A percentile compares a stretch with the other conserved stretches of the same genome.
Conservation (phyloP, 2,113 vertebrate genomes). For the Malurus melanocephalus region DNA sequence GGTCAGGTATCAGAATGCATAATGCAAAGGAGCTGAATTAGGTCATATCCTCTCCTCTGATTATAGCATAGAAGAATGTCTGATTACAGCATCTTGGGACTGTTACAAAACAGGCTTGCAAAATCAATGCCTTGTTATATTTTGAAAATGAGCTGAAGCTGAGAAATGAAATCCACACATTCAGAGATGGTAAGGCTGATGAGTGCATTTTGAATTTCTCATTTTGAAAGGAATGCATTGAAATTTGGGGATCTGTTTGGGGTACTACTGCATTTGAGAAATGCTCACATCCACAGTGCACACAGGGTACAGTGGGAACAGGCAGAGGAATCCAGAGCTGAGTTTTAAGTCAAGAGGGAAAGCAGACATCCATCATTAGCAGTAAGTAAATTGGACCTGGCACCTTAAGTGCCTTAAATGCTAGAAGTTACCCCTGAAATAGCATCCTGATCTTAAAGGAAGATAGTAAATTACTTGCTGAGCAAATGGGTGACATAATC, state of each 20-base stretch:
- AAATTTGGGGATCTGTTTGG: neutral
- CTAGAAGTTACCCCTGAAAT: conserved; percentile 63
- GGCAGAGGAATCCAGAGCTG: neutral
- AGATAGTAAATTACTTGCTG: conserved; percentile 43
- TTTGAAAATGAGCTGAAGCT: conserved; percentile 21
- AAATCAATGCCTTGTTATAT: conserved; percentile 24
- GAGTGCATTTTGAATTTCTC: neutral
- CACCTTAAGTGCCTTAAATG: conserved; percentile 67
- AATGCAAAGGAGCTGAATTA: conserved; percentile 17
- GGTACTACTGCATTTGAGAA: neutral
- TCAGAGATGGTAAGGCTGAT: neutral
- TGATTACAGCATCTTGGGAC: conserved; percentile 19
- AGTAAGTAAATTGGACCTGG: conserved; percentile 66
- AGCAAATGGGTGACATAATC: conserved; percentile 57
- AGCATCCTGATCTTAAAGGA: conserved; percentile 60
- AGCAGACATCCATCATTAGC: conserved; percentile 51
- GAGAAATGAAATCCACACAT: neutral
- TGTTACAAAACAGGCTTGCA: neutral
- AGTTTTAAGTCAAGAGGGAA: conserved; percentile 3
- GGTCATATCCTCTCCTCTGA: conserved; percentile 22
- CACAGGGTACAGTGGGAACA: neutral
- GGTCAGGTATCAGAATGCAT: conserved; percentile 26
- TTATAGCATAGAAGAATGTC: neutral
- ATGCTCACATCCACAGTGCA: neutral
- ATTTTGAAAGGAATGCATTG: neutral